Percentiles rank a stretch among this genome's conserved stretches.
These are phyloP conservation scores for Eospalax fontanierii DNA, from an alignment of 2,797 vertebrate species.

Conservation along the genomic window DNA sequence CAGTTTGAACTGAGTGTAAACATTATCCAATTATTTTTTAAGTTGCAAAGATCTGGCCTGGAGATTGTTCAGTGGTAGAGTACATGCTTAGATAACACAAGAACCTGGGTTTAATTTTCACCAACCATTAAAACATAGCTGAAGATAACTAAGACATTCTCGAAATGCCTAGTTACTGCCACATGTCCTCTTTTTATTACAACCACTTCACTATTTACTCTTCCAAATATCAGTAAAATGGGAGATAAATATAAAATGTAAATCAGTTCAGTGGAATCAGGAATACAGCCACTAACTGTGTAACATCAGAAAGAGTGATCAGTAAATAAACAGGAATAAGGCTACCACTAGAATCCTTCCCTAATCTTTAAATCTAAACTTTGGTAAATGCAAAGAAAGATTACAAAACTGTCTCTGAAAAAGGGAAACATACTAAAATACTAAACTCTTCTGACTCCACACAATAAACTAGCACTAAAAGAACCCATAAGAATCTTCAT, in stretches of 20 bases:
- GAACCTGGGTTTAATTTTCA: background rate
- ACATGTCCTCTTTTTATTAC: background rate
- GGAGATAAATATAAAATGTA: background rate
- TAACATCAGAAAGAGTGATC: background rate
- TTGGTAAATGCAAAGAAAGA: background rate
- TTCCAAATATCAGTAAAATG: conserved; percentile 32
- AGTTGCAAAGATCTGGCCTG: background rate
- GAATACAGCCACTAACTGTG: conserved; percentile 4
- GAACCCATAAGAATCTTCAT: background rate
- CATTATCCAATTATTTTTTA: background rate
- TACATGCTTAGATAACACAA: background rate
- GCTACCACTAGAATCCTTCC: background rate
- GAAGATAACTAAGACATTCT: conserved; percentile 23
- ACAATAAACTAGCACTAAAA: conserved; percentile 36
- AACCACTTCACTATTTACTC: conserved; percentile 11
- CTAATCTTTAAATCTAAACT: conserved; percentile 16
- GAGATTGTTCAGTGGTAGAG: background rate
- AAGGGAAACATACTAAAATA: background rate
- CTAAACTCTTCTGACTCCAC: conserved; percentile 3
- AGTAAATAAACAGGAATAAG: conserved; percentile 18
- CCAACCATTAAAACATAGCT: background rate
- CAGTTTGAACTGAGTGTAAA: background rate
- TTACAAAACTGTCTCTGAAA: conserved; percentile 42
- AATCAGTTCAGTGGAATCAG: background rate
- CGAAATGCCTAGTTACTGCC: background rate